Percentiles rank a stretch among this genome's conserved stretches.
Conservation (phyloP, 1,140 invertebrate species). For the Bathynomus jamesi region DNA sequence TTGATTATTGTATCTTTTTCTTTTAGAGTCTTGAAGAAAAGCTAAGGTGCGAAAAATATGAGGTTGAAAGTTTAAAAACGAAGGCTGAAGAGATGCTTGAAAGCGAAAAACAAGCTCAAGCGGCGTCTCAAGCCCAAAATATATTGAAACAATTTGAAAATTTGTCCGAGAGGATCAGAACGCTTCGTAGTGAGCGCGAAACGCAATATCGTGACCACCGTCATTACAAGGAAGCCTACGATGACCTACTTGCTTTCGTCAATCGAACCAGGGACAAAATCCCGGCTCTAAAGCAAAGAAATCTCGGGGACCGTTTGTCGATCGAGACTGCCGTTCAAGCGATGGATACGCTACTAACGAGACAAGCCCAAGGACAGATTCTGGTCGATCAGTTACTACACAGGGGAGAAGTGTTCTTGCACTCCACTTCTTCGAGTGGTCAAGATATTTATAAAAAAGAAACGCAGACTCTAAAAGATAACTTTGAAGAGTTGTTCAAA, state of each 20-base stretch:
- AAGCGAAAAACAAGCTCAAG: constrained; percentile 70
- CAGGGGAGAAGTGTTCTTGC: constrained; percentile 73
- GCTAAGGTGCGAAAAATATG: constrained; percentile 79
- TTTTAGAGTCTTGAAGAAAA: constrained; percentile 67
- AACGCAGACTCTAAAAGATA: constrained; percentile 70
- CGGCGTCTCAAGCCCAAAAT: constrained; percentile 71
- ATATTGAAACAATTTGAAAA: constrained; percentile 50
- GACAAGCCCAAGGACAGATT: constrained; percentile 81
- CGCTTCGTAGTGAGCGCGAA: constrained; percentile 63
- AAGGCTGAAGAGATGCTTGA: constrained; percentile 81
- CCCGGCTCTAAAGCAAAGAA: constrained; percentile 72
- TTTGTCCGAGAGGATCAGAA: constrained; percentile 32
- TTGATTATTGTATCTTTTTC: constrained; percentile 12
- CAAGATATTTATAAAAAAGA: constrained; percentile 74
- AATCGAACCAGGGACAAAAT: constrained; percentile 77
- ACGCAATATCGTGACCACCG: constrained; percentile 79
- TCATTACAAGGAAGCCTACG: constrained; percentile 77
- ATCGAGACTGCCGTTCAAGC: constrained; percentile 80
- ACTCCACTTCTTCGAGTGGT: constrained; percentile 67
- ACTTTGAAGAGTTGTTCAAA: constrained; percentile 73
- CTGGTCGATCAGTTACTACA: constrained; percentile 77
- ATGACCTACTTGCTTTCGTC: constrained; percentile 76
- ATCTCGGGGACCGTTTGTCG: constrained; percentile 73
- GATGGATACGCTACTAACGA: constrained; percentile 74
- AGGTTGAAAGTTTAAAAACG: constrained; percentile 77